These are phyloP conservation scores for Hydrolagus affinis DNA, from an alignment of 2,113 vertebrate genomes.

Conservation along the genomic window DNA sequence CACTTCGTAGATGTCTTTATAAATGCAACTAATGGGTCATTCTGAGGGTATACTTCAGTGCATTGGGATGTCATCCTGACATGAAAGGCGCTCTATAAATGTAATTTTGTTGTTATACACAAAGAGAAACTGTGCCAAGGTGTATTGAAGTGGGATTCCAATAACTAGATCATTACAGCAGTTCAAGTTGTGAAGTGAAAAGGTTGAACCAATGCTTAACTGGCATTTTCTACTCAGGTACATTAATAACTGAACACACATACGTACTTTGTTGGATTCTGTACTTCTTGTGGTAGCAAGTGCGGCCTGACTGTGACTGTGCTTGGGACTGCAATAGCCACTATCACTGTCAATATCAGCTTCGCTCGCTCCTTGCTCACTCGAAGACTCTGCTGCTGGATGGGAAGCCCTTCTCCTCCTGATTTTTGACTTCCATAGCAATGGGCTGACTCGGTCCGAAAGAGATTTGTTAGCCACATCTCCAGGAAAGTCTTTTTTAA, in stretches of 20 bases:
- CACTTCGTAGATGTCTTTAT: neutral
- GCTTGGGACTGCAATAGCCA: conserved; percentile 92
- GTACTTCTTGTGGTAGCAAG: conserved; percentile 47
- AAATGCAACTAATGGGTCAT: neutral
- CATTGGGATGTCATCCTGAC: too few relatives aligned
- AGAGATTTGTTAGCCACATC: conserved; percentile 75
- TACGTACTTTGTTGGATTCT: conserved; percentile 46
- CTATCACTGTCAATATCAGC: conserved; percentile 96
- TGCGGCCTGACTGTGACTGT: conserved; percentile 66
- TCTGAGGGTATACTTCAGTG: neutral
- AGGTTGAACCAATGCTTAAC: neutral
- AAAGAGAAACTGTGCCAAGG: neutral
- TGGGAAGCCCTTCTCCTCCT: conserved; percentile 73
- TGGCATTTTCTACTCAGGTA: neutral
- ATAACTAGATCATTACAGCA: neutral
- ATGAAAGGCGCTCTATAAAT: too few relatives aligned
- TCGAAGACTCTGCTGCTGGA: conserved; percentile 72
- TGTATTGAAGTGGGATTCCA: neutral
- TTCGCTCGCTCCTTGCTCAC: conserved; percentile 81
- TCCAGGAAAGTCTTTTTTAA: conserved; percentile 68
- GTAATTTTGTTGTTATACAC: too few relatives aligned
- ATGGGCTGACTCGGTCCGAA: conserved; percentile 61
- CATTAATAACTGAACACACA: neutral
- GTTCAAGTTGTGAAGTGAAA: neutral
- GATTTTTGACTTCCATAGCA: conserved; percentile 77